Conservation (phyloP, 2,113 vertebrate genomes). For the Mobula birostris region DNA sequence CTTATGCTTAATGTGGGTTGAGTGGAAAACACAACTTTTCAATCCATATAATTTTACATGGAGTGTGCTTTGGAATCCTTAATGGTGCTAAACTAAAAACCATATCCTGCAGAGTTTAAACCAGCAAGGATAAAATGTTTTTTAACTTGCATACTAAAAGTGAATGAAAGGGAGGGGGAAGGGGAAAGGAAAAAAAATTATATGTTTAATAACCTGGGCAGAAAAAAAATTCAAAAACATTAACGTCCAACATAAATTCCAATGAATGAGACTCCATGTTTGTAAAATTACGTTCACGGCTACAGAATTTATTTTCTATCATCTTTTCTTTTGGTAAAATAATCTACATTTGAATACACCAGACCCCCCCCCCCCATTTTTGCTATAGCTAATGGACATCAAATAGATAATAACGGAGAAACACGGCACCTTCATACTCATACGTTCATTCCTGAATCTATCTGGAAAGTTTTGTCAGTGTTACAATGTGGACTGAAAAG, state of each 20-base stretch:
- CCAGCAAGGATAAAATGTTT: neutral
- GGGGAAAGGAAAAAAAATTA: neutral
- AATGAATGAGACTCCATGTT: too few relatives aligned
- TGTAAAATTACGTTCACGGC: too few relatives aligned
- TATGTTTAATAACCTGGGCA: neutral
- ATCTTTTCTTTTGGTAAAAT: neutral
- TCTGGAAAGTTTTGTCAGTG: neutral
- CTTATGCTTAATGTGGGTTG: neutral
- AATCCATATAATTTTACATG: neutral
- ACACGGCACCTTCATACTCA: neutral
- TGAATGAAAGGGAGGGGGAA: too few relatives aligned
- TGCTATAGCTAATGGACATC: too few relatives aligned
- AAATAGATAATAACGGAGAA: neutral
- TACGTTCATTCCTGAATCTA: neutral
- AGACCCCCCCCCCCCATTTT: too few relatives aligned
- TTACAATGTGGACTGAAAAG: neutral
- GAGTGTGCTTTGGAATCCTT: neutral
- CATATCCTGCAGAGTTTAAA: neutral
- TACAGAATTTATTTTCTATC: too few relatives aligned
- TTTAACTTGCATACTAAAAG: neutral
- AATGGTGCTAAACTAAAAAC: neutral
- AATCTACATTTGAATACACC: neutral
- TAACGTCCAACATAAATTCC: too few relatives aligned
- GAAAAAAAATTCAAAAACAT: too few relatives aligned
- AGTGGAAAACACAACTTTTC: neutral